Base-by-base conservation (phyloP, 2,113 vertebrate genomes). In the Callaeas wilsoni region DNA sequence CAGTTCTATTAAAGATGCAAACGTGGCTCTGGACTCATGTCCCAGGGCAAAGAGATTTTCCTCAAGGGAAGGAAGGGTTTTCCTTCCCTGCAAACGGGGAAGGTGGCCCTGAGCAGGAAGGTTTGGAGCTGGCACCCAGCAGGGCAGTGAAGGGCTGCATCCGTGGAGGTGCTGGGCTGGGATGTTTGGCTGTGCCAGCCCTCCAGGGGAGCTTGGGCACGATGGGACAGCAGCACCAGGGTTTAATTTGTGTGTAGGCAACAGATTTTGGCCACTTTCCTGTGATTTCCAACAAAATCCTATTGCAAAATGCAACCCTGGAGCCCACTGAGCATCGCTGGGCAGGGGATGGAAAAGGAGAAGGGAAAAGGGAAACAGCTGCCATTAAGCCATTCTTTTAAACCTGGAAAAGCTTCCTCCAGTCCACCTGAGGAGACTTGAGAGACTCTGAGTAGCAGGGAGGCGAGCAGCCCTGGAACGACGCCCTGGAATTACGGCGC, bases 401-500 rank as follows among this genome's bases (percentile, higher is more conserved):
- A 87, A 82, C 46, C 70, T 46, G 23, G 44, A 80, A 78, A 73
- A 57, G 55, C 76, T 95, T 90, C 47, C 69, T 69, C 63, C 93
- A 83, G 25, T 55, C 86, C 89, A 62, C 33, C 60, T 55, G 73
- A 88, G 5, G 41, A 86, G 90, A 79, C n/a, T 33, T 75, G 17
- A 91, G 91, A 77, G 78, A 8, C 50, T 74, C n/a, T 41, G 87
- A 41, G 47, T 73, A 49, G 20, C 73, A 94, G 63, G 74, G 87
- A 93, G 79, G 78, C 0, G 19, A 87, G 46, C 65, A 39, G 89
- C 90, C 85, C 96, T 78, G 73, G 92, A 97, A 94, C 94, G 84
- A 83, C 12, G 46, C 90, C 83, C 96, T 77, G 71, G 91, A 97
- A 94, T 95, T 93, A 91, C 9, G 0, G 64, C 21, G 4, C 90